These are phyloP conservation scores for Platygyra sinensis DNA, from an alignment of 64 coral and sea anemone genomes.

Conservation along the genomic window DNA sequence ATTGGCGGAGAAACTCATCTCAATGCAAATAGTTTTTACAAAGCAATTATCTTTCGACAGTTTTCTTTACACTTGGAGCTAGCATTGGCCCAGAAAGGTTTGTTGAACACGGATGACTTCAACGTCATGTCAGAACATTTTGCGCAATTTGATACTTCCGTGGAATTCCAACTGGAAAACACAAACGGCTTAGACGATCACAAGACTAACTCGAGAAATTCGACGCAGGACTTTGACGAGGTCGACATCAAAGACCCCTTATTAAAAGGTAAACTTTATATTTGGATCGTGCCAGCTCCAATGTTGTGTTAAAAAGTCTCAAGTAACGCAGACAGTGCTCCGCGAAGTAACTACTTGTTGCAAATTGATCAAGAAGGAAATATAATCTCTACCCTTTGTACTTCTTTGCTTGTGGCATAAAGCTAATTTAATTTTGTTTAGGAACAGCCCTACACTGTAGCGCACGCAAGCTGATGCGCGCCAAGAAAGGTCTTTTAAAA, in stretches of 20 bases:
- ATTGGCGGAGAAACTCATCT: constrained; percentile 65
- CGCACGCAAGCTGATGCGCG: not conserved
- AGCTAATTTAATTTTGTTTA: constrained; percentile 1
- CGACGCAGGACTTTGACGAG: not conserved
- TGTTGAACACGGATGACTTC: constrained; percentile 1
- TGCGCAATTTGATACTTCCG: not conserved
- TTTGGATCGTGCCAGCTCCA: not conserved
- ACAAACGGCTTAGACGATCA: not conserved
- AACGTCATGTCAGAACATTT: constrained; percentile 21
- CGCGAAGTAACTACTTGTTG: constrained; percentile 25
- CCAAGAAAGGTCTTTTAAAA: constrained; percentile 9
- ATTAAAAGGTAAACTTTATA: not conserved
- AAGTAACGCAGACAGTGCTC: not conserved
- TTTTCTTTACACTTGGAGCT: constrained; percentile 77
- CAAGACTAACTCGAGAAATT: not conserved
- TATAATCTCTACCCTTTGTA: not conserved
- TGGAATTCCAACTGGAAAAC: constrained; percentile 3
- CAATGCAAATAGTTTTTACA: constrained; percentile 94
- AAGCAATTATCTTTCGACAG: constrained; percentile 88
- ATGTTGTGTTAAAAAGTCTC: not conserved
- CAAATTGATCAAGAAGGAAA: not conserved
- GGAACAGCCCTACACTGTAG: not conserved
- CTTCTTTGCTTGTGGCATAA: constrained; percentile 18
- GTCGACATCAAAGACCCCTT: not conserved
- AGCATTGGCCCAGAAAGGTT: constrained; percentile 56